A percentile compares a stretch with the other conserved stretches of the same genome.
Evolutionary conservation across 2,797 vertebrate species (phyloP).

Genomic region (Gorsachius magnificus): DNA sequence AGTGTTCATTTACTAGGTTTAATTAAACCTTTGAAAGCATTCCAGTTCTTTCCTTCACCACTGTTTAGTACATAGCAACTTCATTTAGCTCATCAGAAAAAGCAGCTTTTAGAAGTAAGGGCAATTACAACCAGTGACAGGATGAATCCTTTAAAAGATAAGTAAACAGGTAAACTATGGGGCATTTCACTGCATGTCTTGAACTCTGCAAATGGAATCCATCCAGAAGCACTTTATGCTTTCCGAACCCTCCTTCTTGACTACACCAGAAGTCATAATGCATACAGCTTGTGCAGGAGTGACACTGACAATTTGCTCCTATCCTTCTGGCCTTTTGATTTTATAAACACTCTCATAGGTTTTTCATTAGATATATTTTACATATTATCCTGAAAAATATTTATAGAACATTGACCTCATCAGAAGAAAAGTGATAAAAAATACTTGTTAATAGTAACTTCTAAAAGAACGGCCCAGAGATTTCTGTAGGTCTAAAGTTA

Average conservation of each 20-base stretch:
- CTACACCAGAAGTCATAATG: constrained; percentile 47
- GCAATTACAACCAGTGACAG: background rate
- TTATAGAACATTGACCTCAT: background rate
- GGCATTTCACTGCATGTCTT: constrained; percentile 27
- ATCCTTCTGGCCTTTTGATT: background rate
- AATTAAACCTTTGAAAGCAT: constrained; percentile 51
- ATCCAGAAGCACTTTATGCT: constrained; percentile 41
- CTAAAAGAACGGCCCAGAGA: background rate
- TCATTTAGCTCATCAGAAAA: constrained; percentile 18
- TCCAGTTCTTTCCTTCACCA: constrained; percentile 27
- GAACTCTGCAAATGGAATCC: constrained; percentile 65
- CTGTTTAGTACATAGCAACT: background rate
- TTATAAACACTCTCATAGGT: background rate
- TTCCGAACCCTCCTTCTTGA: constrained; percentile 32
- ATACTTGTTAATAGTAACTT: background rate
- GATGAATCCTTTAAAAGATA: constrained; percentile 13
- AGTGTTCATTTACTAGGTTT: constrained; percentile 37
- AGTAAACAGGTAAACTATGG: constrained; percentile 28
- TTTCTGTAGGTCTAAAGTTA: background rate
- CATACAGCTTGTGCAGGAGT: background rate
- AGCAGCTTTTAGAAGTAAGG: constrained; percentile 31
- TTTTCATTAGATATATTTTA: background rate
- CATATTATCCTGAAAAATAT: background rate
- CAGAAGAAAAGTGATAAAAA: background rate
- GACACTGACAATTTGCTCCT: background rate